Evolutionary conservation across 2,797 vertebrate species (phyloP).

Genomic region (Phrynocephalus vlangalii): DNA sequence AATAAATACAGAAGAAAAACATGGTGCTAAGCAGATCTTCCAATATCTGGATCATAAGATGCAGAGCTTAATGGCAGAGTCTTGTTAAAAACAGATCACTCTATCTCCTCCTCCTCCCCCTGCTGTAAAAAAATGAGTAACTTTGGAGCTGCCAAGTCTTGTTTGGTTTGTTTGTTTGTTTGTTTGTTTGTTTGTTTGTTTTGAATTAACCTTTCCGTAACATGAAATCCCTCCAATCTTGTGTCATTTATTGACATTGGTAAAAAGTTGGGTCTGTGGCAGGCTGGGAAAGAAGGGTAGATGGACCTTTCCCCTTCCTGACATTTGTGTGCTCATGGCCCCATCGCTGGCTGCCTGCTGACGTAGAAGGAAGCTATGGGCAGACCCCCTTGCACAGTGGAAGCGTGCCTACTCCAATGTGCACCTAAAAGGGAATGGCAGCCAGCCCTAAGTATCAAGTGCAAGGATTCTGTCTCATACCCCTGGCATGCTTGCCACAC

Average conservation of each 20-base stretch:
- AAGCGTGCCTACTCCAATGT: background rate
- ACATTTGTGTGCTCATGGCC: background rate
- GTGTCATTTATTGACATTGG: background rate
- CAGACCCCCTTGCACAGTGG: background rate
- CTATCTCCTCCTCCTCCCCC: background rate
- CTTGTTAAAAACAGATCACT: background rate
- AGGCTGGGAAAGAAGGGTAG: background rate
- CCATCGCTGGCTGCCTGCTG: background rate
- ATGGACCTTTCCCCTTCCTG: background rate
- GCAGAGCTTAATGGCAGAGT: background rate
- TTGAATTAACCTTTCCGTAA: background rate
- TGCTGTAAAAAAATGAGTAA: background rate
- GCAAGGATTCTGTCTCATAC: background rate
- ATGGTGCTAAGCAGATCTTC: background rate
- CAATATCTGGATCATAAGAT: background rate
- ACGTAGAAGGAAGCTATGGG: no score
- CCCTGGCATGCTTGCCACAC: no score
- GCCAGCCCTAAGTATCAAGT: background rate
- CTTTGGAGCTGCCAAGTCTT: background rate
- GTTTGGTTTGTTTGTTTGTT: no score
- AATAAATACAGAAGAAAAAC: constrained; percentile 15
- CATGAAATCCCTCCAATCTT: background rate
- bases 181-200: no score
- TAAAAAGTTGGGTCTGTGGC: background rate
- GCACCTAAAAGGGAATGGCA: background rate